These are phyloP conservation scores for Scolanthus callimorphus DNA, from an alignment of 92 coral and sea anemone species.

Conservation along the genomic window DNA sequence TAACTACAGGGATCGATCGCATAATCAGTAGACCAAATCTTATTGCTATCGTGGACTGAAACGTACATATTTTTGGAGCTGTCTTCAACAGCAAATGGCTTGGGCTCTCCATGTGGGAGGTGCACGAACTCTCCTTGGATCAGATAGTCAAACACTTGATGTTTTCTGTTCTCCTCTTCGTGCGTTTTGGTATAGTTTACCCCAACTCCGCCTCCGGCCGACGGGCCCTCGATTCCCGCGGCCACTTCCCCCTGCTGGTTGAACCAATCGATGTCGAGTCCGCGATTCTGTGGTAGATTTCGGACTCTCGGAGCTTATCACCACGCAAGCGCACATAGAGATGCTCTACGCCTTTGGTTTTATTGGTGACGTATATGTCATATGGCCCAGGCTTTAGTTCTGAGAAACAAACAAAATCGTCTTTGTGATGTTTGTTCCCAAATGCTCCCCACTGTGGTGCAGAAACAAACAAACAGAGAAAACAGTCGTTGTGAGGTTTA, in stretches of 20 bases:
- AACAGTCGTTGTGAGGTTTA: no score
- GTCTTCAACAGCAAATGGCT: constrained; percentile 10
- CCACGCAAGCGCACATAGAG: constrained; percentile 12
- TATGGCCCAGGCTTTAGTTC: not conserved
- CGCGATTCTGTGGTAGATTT: no score
- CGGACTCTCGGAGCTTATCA: constrained; percentile 9
- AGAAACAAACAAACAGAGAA: no score
- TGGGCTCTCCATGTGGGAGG: not conserved
- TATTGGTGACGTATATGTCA: constrained; percentile 11
- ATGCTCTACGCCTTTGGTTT: constrained; percentile 4
- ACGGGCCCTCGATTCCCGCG: not conserved
- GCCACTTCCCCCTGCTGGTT: no score
- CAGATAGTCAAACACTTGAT: not conserved
- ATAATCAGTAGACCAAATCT: not conserved
- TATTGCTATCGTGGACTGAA: constrained; percentile 6
- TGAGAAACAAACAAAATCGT: no score
- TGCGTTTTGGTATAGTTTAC: not conserved
- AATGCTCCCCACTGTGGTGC: no score
- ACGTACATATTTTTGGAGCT: not conserved
- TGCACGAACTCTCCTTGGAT: not conserved
- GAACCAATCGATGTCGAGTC: no score
- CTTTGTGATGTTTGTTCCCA: no score
- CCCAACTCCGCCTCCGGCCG: not conserved
- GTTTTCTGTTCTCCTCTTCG: not conserved
- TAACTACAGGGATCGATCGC: not conserved